These are phyloP conservation scores for Spisula subtruncata DNA, from an alignment of 2,888 invertebrate genomes.

Conservation along the genomic window DNA sequence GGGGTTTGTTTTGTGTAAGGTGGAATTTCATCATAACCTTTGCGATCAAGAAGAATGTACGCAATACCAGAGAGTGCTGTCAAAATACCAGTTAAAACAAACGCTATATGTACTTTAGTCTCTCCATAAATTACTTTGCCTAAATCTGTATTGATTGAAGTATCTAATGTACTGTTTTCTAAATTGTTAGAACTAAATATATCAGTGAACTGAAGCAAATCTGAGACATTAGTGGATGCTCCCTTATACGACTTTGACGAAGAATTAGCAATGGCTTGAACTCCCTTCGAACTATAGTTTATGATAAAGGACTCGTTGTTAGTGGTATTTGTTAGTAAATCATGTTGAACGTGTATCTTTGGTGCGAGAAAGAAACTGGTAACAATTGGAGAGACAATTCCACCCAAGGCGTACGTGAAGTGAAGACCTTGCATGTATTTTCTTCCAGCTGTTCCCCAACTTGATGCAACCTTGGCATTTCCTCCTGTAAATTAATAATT, in stretches of 20 bases:
- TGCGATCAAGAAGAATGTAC: slow-evolving; percentile 59
- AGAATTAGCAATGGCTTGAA: not conserved
- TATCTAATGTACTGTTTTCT: not conserved
- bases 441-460: slow-evolving; percentile 83
- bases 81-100: slow-evolving; percentile 70
- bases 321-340: not conserved
- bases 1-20: slow-evolving; percentile 35
- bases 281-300: not conserved
- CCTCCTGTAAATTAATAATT: slow-evolving; percentile 78
- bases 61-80: slow-evolving; percentile 59
- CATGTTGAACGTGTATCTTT: slow-evolving; percentile 1
- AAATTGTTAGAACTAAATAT: not conserved
- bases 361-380: slow-evolving; percentile 86
- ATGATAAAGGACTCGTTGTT: not conserved
- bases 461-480: slow-evolving; percentile 84
- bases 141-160: not conserved
- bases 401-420: slow-evolving; percentile 88
- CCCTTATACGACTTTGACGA: not conserved
- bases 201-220: not conserved
- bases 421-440: slow-evolving; percentile 88
- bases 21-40: slow-evolving; percentile 51
- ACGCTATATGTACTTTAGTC: slow-evolving; percentile 68
- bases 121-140: slow-evolving; percentile 47
- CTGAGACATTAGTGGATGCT: not conserved
- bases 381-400: slow-evolving; percentile 87